Base-by-base conservation (phyloP, 2,888 invertebrate genomes). In the Trachelus stipa region DNA sequence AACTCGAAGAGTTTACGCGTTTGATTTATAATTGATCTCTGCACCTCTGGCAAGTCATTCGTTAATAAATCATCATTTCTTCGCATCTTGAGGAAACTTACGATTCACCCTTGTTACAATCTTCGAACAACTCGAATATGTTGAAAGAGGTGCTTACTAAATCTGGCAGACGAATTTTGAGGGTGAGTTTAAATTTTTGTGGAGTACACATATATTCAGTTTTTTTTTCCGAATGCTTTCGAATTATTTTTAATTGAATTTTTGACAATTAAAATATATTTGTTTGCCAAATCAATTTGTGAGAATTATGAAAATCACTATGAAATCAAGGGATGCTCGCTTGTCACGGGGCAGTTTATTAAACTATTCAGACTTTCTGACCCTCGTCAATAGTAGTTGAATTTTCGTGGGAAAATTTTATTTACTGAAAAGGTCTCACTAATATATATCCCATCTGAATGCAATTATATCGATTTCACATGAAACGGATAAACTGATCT, bases 81-180 rank as follows among this genome's bases (percentile, higher is more conserved):
- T 56, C 6, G 40, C 40, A 56, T 6, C 6, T 2, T 23, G 40
- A 23, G 2, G 4, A 56, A 23, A 56, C 23, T 23, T 0, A 56
- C 23, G 40, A 4, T 56, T 56, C 6, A 6, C 6, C 2, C 23
- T 23, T 4, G 23, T 56, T 56, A 23, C 6, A 9, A 15, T 56
- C 40, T 23, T 23, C 2, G 6, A 23, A 23, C 23, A 23, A 9
- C 23, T 6, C 40, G 40, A 84, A 83, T 77, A 91, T 91, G 91
- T 83, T 91, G 85, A 88, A 85, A 77, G 90, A 90, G 80, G 87
- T 88, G 69, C 82, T 91, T 78, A 87, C 85, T 82, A 90, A 89
- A 77, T 90, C 91, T 73, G 91, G 91, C 73, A 87, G 88, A 74
- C 88, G 88, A 77, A 88, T 91, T 75, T 82, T 91, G 71, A 88